Evolutionary conservation across 2,113 vertebrate species (phyloP).

Genomic region (Chaetura pelagica): DNA sequence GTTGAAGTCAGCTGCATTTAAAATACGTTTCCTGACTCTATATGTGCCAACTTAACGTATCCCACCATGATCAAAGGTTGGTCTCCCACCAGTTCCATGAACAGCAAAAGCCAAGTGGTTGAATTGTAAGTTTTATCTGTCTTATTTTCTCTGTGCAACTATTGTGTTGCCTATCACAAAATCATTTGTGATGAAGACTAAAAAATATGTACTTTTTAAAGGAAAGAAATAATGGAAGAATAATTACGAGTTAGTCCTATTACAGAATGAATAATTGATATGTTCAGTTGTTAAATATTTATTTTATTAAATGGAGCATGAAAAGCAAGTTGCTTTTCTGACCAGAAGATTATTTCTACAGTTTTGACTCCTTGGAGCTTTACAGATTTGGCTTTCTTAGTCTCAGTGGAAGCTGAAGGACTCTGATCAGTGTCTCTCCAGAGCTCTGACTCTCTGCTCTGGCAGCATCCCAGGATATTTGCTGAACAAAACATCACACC

Average conservation of each 20-base stretch:
- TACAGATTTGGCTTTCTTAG: background rate
- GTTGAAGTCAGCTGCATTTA: background rate
- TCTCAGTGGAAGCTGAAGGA: background rate
- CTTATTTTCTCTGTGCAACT: background rate
- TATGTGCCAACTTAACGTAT: background rate
- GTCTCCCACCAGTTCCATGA: background rate
- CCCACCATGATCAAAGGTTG: background rate
- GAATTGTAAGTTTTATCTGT: background rate
- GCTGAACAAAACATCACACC: slow-evolving; percentile 46
- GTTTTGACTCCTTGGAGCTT: slow-evolving; percentile 25
- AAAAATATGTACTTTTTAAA: background rate
- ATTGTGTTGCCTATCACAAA: background rate
- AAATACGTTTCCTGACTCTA: background rate
- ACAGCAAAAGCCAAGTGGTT: background rate
- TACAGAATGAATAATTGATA: slow-evolving; percentile 55
- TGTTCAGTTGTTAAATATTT: slow-evolving; percentile 55
- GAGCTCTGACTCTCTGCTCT: background rate
- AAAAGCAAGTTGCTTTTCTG: background rate
- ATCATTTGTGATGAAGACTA: background rate
- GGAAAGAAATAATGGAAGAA: slow-evolving; percentile 11
- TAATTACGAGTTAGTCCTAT: slow-evolving; percentile 20
- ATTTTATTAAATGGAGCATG: slow-evolving; percentile 56
- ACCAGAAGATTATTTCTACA: slow-evolving; percentile 6
- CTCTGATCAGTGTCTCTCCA: background rate
- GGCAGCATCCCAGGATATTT: slow-evolving; percentile 32